Evolutionary conservation across 2,113 vertebrate species (phyloP).

Genomic region (Gobius niger): DNA sequence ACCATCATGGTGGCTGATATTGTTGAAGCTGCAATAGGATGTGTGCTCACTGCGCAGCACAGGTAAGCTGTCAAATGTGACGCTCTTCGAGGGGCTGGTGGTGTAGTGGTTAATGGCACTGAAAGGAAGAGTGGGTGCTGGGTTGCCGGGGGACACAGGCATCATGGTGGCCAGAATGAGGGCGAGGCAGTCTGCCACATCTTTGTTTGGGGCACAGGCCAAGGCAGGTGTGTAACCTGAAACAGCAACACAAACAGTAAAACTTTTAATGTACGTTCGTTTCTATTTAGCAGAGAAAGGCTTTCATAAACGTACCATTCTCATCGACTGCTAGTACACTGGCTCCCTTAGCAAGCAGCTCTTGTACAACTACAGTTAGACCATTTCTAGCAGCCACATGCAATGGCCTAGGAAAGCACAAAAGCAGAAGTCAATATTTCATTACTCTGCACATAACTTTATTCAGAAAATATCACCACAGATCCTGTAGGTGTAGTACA

Average conservation of each 20-base stretch:
- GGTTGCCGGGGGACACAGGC: constrained; percentile 90
- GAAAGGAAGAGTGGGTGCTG: constrained; percentile 86
- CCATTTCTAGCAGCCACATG: constrained; percentile 97
- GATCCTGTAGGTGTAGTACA: neutral
- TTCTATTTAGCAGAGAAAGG: neutral
- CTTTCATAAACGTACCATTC: constrained; percentile 82
- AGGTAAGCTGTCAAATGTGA: constrained; percentile 92
- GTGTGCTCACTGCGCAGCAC: constrained; percentile 86
- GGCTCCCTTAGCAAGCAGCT: constrained; percentile 95
- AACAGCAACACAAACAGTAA: neutral
- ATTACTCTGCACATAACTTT: neutral
- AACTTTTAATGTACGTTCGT: neutral
- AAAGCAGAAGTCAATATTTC: constrained; percentile 7
- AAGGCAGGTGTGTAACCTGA: constrained; percentile 96
- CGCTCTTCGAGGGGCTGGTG: constrained; percentile 90
- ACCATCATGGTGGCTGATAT: constrained; percentile 87
- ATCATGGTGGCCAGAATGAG: constrained; percentile 99
- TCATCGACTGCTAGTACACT: constrained; percentile 98
- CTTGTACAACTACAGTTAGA: constrained; percentile 95
- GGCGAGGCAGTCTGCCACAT: constrained; percentile 96
- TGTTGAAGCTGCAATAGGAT: constrained; percentile 96
- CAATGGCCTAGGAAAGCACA: constrained; percentile 82
- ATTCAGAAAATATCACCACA: neutral
- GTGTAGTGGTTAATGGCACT: constrained; percentile 95
- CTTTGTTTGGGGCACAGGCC: constrained; percentile 98